A percentile compares a stretch with the other conserved stretches of the same genome.
These are phyloP conservation scores for Gallinago jamesoni DNA, from an alignment of 2,113 vertebrate genomes.

Conservation along the genomic window DNA sequence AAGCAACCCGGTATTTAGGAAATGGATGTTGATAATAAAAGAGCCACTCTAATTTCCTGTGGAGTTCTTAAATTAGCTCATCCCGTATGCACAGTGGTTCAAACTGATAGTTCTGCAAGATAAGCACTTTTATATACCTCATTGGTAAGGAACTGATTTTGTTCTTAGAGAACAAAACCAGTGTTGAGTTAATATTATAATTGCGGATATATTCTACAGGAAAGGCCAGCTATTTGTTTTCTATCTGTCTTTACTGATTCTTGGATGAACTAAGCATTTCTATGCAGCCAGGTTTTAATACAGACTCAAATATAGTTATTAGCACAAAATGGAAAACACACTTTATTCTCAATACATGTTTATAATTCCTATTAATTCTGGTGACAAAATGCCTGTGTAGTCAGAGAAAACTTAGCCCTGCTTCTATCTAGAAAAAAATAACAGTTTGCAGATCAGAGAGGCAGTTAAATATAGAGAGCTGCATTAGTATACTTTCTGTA, in stretches of 20 bases:
- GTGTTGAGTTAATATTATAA: neutral
- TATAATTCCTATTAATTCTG: neutral
- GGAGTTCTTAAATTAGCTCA: conserved; percentile 66
- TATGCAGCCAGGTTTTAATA: neutral
- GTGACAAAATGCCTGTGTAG: neutral
- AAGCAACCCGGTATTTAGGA: conserved; percentile 47
- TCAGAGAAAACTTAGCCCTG: neutral
- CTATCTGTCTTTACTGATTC: neutral
- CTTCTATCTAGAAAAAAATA: neutral
- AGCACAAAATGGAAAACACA: neutral
- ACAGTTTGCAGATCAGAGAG: neutral
- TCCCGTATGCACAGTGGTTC: conserved; percentile 42
- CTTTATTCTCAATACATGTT: neutral
- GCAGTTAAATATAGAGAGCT: neutral
- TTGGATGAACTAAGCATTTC: neutral
- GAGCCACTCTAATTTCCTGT: conserved; percentile 53
- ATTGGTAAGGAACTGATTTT: conserved; percentile 1
- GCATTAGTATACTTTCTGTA: neutral
- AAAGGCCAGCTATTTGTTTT: neutral
- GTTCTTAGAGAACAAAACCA: conserved; percentile 14
- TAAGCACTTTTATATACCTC: conserved; percentile 36
- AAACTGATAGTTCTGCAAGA: conserved; percentile 53
- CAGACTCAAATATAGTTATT: neutral
- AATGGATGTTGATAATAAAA: conserved; percentile 47
- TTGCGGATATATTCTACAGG: neutral